Conservation (phyloP, 2,113 vertebrate genomes). For the Dendrocopos noguchii region DNA sequence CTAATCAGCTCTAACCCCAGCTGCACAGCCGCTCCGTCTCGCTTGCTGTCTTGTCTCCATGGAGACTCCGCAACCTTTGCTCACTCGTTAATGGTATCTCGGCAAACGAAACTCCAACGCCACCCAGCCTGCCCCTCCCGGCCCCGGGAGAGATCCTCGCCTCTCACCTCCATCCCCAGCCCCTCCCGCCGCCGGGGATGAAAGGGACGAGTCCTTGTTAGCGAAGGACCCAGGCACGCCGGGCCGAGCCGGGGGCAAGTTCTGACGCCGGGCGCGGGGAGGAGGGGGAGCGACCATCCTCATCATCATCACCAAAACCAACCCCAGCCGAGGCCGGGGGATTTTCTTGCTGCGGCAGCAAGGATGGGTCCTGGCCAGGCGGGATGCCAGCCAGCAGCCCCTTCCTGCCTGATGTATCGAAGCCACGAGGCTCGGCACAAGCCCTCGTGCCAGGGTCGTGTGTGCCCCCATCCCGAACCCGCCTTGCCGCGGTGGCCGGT, state of each 20-base stretch:
- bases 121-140: slow-evolving; percentile 60
- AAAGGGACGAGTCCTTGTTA: slow-evolving; percentile 45
- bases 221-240: slow-evolving; percentile 24
- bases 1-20: slow-evolving; percentile 84
- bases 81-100: slow-evolving; percentile 84
- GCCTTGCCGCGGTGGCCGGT: neutral
- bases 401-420: neutral
- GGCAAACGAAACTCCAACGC: slow-evolving; percentile 66
- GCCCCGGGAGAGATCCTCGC: slow-evolving; percentile 37
- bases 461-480: neutral
- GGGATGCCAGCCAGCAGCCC: slow-evolving; percentile 4
- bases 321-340: neutral
- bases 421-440: neutral
- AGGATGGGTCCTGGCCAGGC: neutral
- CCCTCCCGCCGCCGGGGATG: slow-evolving; percentile 50
- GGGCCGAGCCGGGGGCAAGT: slow-evolving; percentile 40
- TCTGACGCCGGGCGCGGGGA: neutral
- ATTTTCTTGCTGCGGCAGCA: slow-evolving; percentile 34
- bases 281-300: slow-evolving; percentile 37
- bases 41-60: slow-evolving; percentile 85
- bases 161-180: slow-evolving; percentile 38
- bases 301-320: slow-evolving; percentile 6
- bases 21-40: slow-evolving; percentile 70
- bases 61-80: slow-evolving; percentile 85
- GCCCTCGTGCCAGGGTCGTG: neutral